phyloP scores from a whole-genome alignment of 30 jellyfish, hydroid and myxozoan species.

The Turritopsis dohrnii region DNA sequence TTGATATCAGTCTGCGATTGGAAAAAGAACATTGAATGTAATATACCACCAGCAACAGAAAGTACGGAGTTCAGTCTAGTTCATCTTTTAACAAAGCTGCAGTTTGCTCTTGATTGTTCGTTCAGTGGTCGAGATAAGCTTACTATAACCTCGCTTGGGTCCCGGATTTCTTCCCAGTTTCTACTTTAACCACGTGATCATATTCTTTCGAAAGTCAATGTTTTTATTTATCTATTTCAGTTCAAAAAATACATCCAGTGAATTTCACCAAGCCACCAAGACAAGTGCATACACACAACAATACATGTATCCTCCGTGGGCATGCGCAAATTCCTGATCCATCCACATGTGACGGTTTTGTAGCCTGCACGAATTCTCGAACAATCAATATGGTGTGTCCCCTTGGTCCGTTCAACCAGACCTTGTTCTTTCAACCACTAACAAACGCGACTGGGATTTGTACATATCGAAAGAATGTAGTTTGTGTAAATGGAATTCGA shows the following conservation, averaged over 20 bases:
- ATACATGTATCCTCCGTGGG: conserved; percentile 3
- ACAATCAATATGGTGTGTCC: conserved; percentile 1
- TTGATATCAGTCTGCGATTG: conserved; percentile 2
- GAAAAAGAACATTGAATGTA: not conserved
- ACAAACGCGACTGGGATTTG: not conserved
- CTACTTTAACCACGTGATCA: too few species aligned
- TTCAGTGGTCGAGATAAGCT: too few species aligned
- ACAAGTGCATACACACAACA: not conserved
- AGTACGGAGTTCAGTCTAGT: not conserved
- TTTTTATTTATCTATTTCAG: not conserved
- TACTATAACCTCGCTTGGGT: not conserved
- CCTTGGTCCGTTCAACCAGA: not conserved
- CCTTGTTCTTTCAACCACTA: not conserved
- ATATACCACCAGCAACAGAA: not conserved
- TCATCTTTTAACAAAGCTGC: too few species aligned
- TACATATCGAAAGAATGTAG: not conserved
- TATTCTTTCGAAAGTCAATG: too few species aligned
- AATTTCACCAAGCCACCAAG: not conserved
- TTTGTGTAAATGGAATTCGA: not conserved
- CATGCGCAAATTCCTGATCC: not conserved
- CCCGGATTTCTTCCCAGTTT: too few species aligned
- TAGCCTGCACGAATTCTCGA: conserved; percentile 10
- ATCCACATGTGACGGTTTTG: not conserved
- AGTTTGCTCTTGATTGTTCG: too few species aligned
- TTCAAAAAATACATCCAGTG: not conserved